Base-by-base conservation (phyloP, 2,888 invertebrate species). In the Leucophenga montana region DNA sequence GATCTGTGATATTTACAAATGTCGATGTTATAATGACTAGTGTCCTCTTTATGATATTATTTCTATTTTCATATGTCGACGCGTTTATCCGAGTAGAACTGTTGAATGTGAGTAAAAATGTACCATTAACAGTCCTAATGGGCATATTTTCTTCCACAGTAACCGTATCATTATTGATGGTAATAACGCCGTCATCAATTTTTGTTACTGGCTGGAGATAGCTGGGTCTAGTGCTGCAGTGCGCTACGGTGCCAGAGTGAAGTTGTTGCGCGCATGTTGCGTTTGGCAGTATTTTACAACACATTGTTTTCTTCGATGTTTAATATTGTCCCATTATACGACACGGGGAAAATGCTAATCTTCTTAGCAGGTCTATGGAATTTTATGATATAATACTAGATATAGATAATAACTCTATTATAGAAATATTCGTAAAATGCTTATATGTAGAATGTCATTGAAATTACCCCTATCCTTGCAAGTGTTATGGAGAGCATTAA, bases 321-420 rank as follows among this genome's bases (percentile, higher is more conserved):
- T 16, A 72, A 46, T 39, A 71, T 72, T 22, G 53, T 72, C 31
- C 59, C 61, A 27, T 75, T 73, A 61, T 72, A 72, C 22, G 70
- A 62, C 56, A 74, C 75, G 9, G 68, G 69, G 46, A 61, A 70
- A 22, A 74, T 18, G 13, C 22, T 64, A 22, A 73, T 44, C 31
- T 71, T 73, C 48, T 69, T 74, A 56, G 68, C 72, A 70, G 67
- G 69, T 22, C 53, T 74, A 66, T 67, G 69, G 67, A 70, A 74
- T 50, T 69, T 76, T 50, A 76, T 73, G 65, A 75, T 22, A 71
- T 73, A 75, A 54, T 70, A 59, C 48, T 73, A 48, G 59, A 71
- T 50, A 54, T 70, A 54, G 69, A 68, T 64, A 70, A 72, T 48
- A 27, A 72, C 70, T 73, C 70, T 18, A 71, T 64, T 66, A 75